phyloP scores from a whole-genome alignment of 2,888 invertebrate genomes.

The Morpho deidamia region DNA sequence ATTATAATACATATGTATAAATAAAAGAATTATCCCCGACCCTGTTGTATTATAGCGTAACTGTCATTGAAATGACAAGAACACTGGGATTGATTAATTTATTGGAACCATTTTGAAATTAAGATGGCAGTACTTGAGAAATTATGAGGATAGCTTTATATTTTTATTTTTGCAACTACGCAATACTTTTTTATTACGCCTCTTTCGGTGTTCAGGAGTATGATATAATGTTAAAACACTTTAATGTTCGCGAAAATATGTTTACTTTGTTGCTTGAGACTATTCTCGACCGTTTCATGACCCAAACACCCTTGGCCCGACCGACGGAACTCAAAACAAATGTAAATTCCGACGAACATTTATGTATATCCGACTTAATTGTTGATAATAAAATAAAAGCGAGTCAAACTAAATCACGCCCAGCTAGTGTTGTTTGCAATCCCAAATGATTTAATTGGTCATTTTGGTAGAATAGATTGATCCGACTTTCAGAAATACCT shows the following conservation, averaged over 20 bases:
- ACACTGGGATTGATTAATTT: too few relatives aligned
- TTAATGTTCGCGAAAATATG: conserved; percentile 4
- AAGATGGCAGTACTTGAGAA: neutral
- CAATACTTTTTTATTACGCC: too few relatives aligned
- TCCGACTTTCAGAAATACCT: neutral
- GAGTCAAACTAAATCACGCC: conserved; percentile 9
- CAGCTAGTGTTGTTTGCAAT: neutral
- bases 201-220: neutral
- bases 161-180: too few relatives aligned
- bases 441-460: conserved; percentile 1
- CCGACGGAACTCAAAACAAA: conserved; percentile 24
- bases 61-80: too few relatives aligned
- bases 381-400: conserved; percentile 23
- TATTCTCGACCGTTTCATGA: conserved; percentile 9
- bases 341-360: conserved; percentile 18
- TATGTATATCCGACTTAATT: conserved; percentile 20
- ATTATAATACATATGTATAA: too few relatives aligned
- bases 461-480: neutral
- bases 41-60: too few relatives aligned
- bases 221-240: conserved; percentile 2
- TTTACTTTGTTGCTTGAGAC: neutral
- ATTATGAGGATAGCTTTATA: too few relatives aligned
- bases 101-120: neutral
- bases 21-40: too few relatives aligned
- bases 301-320: conserved; percentile 28